Evolutionary conservation across 1,140 invertebrate species (phyloP), one percentile per base, ranked within the genome.

Genomic region (Drosophila kikkawai): DNA sequence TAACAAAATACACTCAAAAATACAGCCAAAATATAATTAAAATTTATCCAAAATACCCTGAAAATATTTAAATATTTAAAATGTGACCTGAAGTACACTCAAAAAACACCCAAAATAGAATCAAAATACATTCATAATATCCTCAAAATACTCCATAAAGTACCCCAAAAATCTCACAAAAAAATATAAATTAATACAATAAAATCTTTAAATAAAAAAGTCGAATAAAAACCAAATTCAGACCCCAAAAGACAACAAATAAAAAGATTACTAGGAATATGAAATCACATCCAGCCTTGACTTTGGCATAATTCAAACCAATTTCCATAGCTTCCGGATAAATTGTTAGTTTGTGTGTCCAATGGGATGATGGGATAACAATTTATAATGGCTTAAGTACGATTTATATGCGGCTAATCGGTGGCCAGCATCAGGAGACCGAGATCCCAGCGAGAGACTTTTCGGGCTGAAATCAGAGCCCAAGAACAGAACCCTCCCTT

Each of bases 331-430:
- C 53, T 37, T 37, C 8, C 41, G 47, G 26, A 34, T 42, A 58
- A 44, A 60, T 67, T 51, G 64, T 69, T 56, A 39, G 48, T 77
- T 48, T 55, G 51, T 77, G 56, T 68, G 64, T 61, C 74, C 75
- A 78, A 78, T 56, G 57, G 75, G 75, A 68, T 78, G 64, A 78
- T 77, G 29, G 75, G 75, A 78, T 78, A 69, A 78, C 75, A 78
- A 75, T 71, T 80, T 84, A 84, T 84, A 86, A 86, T 83, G 83
- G 81, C 73, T 76, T 84, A 84, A 80, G 79, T 83, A 75, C 73
- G 67, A 84, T 83, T 84, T 81, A 84, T 73, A 63, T 60, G 70
- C 44, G 44, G 45, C 67, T 83, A 87, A 87, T 88, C 84, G 71
- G 75, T 44, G 61, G 63, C 75, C 64, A 47, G 50, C 17, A 53